Conservation (phyloP, 2,113 vertebrate species). For the Oncorhynchus nerka region DNA sequence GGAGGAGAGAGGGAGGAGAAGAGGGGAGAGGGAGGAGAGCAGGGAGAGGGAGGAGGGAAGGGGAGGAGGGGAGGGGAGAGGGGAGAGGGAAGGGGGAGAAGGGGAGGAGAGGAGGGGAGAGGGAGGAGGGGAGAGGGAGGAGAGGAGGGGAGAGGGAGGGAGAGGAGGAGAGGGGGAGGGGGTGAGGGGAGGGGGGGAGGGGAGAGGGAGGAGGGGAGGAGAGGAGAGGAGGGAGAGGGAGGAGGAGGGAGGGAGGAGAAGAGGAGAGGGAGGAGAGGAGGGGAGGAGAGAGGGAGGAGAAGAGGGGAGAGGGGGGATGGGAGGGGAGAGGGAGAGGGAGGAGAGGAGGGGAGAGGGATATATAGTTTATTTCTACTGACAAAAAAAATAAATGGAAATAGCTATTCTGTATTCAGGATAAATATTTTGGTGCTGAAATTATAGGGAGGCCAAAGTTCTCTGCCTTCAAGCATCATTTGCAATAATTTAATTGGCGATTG, state of each 20-base stretch:
- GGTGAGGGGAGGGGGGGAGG: too few species aligned
- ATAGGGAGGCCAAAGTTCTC: not conserved
- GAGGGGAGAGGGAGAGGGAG: too few species aligned
- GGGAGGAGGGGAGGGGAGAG: fast-evolving
- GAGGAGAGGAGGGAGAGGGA: too few species aligned
- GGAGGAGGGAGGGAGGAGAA: too few species aligned
- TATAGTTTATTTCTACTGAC: not conserved
- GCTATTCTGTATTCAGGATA: not conserved
- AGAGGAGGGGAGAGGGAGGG: fast-evolving
- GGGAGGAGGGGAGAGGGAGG: too few species aligned
- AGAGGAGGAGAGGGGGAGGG: fast-evolving
- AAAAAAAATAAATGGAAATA: not conserved
- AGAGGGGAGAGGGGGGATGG: fast-evolving
- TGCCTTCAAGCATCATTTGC: constrained; percentile 7
- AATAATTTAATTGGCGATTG: constrained; percentile 18
- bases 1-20: too few species aligned
- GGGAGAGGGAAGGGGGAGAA: fast-evolving
- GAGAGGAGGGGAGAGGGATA: too few species aligned
- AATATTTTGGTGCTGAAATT: not conserved
- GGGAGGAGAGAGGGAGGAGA: fast-evolving
- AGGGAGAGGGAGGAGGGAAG: fast-evolving
- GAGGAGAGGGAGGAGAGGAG: too few species aligned
- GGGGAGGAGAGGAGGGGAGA: too few species aligned
- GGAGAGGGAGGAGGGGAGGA: too few species aligned
- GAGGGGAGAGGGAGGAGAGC: too few species aligned